A percentile compares a stretch with the other conserved stretches of the same genome.
phyloP scores from a whole-genome alignment of 2,888 invertebrate genomes.

The Drosophila helvetica region DNA sequence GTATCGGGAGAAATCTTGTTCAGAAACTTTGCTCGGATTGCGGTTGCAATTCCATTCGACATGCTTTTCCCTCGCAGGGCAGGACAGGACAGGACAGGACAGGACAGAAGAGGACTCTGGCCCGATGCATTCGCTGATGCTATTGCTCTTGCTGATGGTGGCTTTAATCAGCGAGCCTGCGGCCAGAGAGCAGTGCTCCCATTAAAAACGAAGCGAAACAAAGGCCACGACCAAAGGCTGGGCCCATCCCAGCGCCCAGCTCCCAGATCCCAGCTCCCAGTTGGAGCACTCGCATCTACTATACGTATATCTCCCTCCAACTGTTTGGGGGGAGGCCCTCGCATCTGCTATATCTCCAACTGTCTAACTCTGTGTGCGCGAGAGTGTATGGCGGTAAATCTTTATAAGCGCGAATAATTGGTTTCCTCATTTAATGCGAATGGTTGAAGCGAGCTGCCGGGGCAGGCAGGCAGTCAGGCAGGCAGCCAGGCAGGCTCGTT shows the following conservation, averaged over 20 bases:
- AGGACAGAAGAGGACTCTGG: neutral
- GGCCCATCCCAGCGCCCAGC: neutral
- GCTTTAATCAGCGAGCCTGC: constrained; percentile 64
- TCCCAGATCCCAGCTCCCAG: neutral
- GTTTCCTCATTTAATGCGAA: constrained; percentile 83
- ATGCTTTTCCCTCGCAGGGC: neutral
- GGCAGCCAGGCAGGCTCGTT: constrained; percentile 32
- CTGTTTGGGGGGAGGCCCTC: constrained; percentile 38
- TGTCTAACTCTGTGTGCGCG: constrained; percentile 49
- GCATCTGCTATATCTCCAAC: constrained; percentile 43
- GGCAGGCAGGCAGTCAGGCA: neutral
- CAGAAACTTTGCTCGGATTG: neutral
- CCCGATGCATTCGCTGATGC: neutral
- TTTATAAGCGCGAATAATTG: constrained; percentile 83
- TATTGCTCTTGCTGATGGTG: constrained; percentile 24
- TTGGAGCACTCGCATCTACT: neutral
- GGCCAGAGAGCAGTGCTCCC: constrained; percentile 42
- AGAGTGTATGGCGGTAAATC: constrained; percentile 71
- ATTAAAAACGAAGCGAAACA: constrained; percentile 54
- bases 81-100: neutral
- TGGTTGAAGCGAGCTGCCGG: constrained; percentile 57
- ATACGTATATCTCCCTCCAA: neutral
- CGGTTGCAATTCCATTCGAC: constrained; percentile 14
- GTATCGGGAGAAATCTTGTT: neutral
- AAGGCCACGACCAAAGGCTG: constrained; percentile 17